A percentile compares a stretch with the other conserved stretches of the same genome.
Evolutionary conservation across 2,888 invertebrate genomes (phyloP).

Genomic region (Rotaria magnacalcarata): DNA sequence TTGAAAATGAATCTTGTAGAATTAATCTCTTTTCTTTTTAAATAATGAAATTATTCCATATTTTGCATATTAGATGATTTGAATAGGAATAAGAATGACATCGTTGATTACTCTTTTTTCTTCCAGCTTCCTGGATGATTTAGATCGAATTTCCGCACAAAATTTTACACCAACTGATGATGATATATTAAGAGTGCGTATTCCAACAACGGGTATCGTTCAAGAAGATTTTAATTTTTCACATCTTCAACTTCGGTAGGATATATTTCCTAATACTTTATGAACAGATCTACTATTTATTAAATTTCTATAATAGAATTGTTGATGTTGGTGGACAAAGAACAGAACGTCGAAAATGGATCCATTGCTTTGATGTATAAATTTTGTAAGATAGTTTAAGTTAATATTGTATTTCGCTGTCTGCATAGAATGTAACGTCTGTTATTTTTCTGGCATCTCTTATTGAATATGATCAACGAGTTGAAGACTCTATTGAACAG

Average conservation of each 20-base stretch:
- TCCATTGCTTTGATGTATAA: slow-evolving; percentile 2
- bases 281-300: background rate
- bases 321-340: background rate
- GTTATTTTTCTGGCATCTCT: background rate
- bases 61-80: too few relatives aligned
- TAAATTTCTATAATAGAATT: background rate
- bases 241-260: background rate
- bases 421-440: background rate
- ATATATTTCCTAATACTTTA: background rate
- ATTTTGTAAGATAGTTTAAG: background rate
- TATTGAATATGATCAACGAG: background rate
- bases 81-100: too few relatives aligned
- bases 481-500: background rate
- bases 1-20: too few relatives aligned
- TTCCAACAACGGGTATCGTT: slow-evolving; percentile 9
- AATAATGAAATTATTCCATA: too few relatives aligned
- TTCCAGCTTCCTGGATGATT: background rate
- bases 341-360: slow-evolving; percentile 18
- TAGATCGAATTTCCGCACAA: background rate
- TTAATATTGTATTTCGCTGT: background rate
- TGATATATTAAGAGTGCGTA: background rate
- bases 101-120: background rate
- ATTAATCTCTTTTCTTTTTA: too few relatives aligned
- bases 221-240: slow-evolving; percentile 9
- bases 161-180: background rate